These are phyloP conservation scores for Macrochelys suwanniensis DNA, from an alignment of 2,797 vertebrate genomes.

Conservation along the genomic window DNA sequence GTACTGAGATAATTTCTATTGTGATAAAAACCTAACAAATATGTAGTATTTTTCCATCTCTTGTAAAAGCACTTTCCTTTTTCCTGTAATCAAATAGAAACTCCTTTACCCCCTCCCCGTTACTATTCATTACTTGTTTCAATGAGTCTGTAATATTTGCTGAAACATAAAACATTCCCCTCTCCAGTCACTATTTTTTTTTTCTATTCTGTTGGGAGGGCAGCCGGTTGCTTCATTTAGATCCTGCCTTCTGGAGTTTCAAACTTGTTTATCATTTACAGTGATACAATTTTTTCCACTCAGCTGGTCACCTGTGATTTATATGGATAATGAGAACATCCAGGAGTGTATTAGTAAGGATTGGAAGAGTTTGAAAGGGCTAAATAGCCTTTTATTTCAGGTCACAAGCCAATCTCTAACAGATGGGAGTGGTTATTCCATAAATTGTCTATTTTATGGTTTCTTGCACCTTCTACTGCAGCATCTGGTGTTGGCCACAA, in stretches of 20 bases:
- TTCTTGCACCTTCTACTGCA: not conserved
- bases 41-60: slow-evolving; percentile 3
- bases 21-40: slow-evolving; percentile 22
- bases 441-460: not conserved
- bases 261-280: not conserved
- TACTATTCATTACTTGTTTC: slow-evolving; percentile 15
- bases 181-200: not conserved
- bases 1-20: not conserved
- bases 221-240: rapidly evolving
- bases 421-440: not conserved
- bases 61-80: not conserved
- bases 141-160: too few relatives aligned
- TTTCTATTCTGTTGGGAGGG: not conserved
- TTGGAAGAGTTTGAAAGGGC: not conserved
- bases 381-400: not conserved
- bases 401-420: not conserved
- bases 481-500: not conserved
- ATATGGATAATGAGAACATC: not conserved
- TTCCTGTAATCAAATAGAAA: not conserved
- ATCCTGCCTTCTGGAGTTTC: not conserved
- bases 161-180: not conserved
- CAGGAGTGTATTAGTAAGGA: not conserved
- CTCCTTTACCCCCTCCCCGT: not conserved
- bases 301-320: not conserved
- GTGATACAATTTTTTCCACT: rapidly evolving